phyloP scores from a whole-genome alignment of 2,888 invertebrate species.

The Lydus trimaculatus region DNA sequence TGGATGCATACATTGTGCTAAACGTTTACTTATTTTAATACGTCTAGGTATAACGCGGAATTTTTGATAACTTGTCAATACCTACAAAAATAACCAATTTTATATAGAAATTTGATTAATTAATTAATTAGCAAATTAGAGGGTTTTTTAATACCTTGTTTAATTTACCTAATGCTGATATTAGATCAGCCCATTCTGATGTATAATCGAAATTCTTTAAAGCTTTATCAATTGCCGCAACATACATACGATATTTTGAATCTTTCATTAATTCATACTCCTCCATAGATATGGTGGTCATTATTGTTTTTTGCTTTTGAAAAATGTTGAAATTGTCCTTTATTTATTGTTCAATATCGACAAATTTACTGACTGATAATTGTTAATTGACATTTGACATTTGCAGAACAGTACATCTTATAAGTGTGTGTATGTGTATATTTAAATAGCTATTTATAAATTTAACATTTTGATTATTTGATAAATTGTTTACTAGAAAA shows the following conservation, averaged over 20 bases:
- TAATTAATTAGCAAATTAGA: conserved; percentile 24
- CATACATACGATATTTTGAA: conserved; percentile 82
- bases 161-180: conserved; percentile 86
- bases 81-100: conserved; percentile 62
- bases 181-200: conserved; percentile 95
- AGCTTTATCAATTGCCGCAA: conserved; percentile 84
- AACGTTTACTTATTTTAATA: conserved; percentile 86
- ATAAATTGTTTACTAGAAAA: neutral
- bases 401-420: conserved; percentile 11
- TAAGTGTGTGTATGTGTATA: neutral
- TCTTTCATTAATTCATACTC: conserved; percentile 84
- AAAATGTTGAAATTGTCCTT: neutral
- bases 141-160: conserved; percentile 81
- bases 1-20: conserved; percentile 94
- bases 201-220: conserved; percentile 91
- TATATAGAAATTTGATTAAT: conserved; percentile 3
- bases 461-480: neutral
- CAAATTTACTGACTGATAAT: conserved; percentile 3
- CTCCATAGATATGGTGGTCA: conserved; percentile 70
- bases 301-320: conserved; percentile 36
- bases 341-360: neutral
- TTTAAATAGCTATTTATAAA: neutral
- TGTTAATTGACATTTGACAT: conserved; percentile 33
- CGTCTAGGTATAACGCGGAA: conserved; percentile 86
- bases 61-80: conserved; percentile 78